Percentiles rank a stretch among this genome's conserved stretches.
These are phyloP conservation scores for Agrochola circellaris DNA, from an alignment of 2,888 invertebrate genomes.

Conservation along the genomic window DNA sequence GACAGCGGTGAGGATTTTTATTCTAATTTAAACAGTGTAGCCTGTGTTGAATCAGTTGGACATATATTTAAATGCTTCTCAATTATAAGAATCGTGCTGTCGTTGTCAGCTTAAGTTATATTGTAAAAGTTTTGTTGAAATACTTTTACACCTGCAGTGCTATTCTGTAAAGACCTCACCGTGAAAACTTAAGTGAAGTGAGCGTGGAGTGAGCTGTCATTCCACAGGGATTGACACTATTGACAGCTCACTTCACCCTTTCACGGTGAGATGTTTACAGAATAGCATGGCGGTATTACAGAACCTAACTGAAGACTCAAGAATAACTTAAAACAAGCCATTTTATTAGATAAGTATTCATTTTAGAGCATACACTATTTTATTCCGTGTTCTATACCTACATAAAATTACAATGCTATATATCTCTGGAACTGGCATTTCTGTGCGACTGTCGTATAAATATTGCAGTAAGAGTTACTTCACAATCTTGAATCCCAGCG, in stretches of 20 bases:
- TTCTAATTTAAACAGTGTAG: background rate
- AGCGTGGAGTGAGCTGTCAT: too few species aligned
- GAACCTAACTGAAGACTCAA: background rate
- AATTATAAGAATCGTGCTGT: background rate
- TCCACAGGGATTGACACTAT: too few species aligned
- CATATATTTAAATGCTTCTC: background rate
- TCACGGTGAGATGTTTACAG: too few species aligned
- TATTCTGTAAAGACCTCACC: too few species aligned
- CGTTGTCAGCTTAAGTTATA: background rate
- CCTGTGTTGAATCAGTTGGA: background rate
- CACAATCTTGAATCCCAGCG: constrained; percentile 27
- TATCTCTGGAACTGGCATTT: background rate
- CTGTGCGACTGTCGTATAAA: constrained; percentile 4
- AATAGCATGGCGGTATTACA: too few species aligned
- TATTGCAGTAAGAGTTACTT: constrained; percentile 4
- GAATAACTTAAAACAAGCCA: too few species aligned
- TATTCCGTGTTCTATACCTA: background rate
- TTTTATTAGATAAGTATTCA: background rate
- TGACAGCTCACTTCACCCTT: too few species aligned
- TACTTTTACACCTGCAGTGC: background rate
- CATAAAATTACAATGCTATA: background rate
- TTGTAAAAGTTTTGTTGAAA: background rate
- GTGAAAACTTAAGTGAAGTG: too few species aligned
- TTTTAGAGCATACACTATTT: background rate
- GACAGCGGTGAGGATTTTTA: background rate